Percentiles rank a stretch among this genome's conserved stretches.
Evolutionary conservation across 2,797 vertebrate species (phyloP).

Genomic region (Trematomus bernacchii): DNA sequence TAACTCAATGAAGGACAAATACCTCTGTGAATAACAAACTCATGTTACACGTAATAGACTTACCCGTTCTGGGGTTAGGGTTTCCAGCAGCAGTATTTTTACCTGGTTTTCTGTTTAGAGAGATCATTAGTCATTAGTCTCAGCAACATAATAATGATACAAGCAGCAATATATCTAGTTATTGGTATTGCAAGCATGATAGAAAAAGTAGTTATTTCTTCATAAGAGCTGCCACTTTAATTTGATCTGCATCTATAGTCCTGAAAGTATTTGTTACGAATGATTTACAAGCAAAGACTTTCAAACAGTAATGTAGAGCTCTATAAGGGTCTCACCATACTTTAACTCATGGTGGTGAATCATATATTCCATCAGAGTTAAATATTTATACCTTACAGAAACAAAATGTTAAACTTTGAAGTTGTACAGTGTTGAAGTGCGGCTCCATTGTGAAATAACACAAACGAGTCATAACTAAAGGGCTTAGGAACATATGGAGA

Average conservation of each 20-base stretch:
- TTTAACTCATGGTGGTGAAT: too few relatives aligned
- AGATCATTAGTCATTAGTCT: not conserved
- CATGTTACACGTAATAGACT: not conserved
- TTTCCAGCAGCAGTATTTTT: too few relatives aligned
- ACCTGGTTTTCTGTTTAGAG: slow-evolving; percentile 38
- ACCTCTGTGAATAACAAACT: not conserved
- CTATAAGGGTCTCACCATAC: not conserved
- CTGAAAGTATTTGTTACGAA: not conserved
- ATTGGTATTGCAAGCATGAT: not conserved
- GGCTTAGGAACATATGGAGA: not conserved
- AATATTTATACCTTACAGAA: not conserved
- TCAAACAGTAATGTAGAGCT: not conserved
- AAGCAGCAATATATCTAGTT: not conserved
- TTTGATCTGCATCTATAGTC: not conserved
- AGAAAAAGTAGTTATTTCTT: not conserved
- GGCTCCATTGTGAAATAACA: not conserved
- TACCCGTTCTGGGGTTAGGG: slow-evolving; percentile 7
- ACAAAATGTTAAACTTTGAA: not conserved
- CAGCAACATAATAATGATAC: not conserved
- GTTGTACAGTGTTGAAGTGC: not conserved
- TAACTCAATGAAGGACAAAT: not conserved
- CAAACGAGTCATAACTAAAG: not conserved
- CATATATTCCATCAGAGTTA: slow-evolving; percentile 1
- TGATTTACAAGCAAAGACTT: not conserved
- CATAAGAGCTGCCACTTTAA: not conserved